Evolutionary conservation across 2,888 invertebrate genomes (phyloP).

Genomic region (Nasonovia ribisnigri): DNA sequence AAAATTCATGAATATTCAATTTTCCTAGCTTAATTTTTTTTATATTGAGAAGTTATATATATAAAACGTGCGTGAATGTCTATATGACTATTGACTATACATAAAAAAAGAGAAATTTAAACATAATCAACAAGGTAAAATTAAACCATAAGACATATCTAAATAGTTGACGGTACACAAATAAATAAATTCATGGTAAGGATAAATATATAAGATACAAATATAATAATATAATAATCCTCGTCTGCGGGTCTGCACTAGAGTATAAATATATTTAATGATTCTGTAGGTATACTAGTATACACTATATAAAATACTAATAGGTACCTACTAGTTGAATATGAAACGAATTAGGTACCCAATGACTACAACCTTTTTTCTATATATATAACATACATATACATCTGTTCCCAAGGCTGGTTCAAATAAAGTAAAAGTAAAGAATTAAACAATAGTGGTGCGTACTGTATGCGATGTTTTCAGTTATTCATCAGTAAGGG

Average conservation of each 20-base stretch:
- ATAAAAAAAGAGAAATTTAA: not conserved
- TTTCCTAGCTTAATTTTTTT: not conserved
- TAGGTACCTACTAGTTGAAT: not conserved
- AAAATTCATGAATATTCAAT: not conserved
- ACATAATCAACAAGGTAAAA: not conserved
- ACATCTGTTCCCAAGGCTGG: not conserved
- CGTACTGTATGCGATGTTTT: not conserved
- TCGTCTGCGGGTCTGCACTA: not conserved
- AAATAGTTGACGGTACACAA: not conserved
- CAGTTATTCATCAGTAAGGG: not conserved
- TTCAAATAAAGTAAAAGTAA: conserved; percentile 1
- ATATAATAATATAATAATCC: not conserved
- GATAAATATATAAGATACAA: not conserved
- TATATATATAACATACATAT: not conserved
- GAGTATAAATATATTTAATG: not conserved
- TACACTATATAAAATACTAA: not conserved
- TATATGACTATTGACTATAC: not conserved
- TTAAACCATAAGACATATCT: not conserved
- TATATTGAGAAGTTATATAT: not conserved
- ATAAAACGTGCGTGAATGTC: not conserved
- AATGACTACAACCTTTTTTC: not conserved
- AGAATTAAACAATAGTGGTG: not conserved
- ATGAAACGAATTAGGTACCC: not conserved
- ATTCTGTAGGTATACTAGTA: not conserved
- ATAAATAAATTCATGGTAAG: not conserved